Percentiles rank a stretch among this genome's conserved stretches.
phyloP scores from a whole-genome alignment of 2,113 vertebrate species.

The Marmota flaviventris region DNA sequence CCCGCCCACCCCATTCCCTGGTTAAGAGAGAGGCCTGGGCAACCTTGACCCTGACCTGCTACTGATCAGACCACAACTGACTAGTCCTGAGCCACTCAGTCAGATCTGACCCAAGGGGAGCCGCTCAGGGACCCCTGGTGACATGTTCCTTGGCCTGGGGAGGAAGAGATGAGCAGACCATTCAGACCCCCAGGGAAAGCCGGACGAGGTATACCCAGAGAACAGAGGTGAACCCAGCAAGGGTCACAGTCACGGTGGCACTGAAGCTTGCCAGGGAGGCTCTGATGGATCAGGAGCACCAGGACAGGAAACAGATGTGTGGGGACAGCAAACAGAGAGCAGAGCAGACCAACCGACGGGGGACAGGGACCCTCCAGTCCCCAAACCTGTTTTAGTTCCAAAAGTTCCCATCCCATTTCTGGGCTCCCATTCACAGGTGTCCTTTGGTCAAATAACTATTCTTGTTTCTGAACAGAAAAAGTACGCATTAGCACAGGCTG shows the following conservation, averaged over 20 bases:
- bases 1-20: not conserved
- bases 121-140: not conserved
- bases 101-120: not conserved
- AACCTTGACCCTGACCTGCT: not conserved
- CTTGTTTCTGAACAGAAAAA: slow-evolving; percentile 25
- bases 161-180: not conserved
- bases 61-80: not conserved
- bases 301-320: too few relatives aligned
- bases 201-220: not conserved
- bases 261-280: not conserved
- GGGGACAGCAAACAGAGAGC: not conserved
- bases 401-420: not conserved
- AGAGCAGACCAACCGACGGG: rapidly evolving
- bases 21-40: not conserved
- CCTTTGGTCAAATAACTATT: not conserved
- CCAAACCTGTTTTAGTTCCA: not conserved
- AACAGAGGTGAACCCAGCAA: not conserved
- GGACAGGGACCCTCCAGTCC: not conserved
- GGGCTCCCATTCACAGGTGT: not conserved
- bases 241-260: not conserved
- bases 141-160: not conserved
- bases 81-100: not conserved
- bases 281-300: not conserved
- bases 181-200: not conserved
- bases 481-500: not conserved